These are phyloP conservation scores for Clarias macrocephalus DNA, from an alignment of 2,113 vertebrate species.

Conservation along the genomic window DNA sequence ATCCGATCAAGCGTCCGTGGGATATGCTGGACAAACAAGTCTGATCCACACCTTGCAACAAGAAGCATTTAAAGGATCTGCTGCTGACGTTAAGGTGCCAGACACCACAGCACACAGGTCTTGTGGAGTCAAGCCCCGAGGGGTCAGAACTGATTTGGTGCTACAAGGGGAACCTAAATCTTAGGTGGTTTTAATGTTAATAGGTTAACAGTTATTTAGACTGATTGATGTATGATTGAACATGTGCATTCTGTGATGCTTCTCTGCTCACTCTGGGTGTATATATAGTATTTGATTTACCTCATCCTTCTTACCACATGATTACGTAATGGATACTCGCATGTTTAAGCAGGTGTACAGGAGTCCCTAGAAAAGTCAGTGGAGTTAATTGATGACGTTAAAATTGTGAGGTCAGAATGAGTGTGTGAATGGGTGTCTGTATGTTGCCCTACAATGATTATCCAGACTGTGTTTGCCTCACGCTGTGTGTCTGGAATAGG, in stretches of 20 bases:
- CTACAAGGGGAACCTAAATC: no score
- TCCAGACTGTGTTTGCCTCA: neutral
- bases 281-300: neutral
- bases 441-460: neutral
- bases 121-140: no score
- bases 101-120: no score
- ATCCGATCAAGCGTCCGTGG: no score
- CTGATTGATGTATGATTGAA: neutral
- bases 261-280: neutral
- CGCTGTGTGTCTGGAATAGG: neutral
- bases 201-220: no score
- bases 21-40: no score
- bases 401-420: neutral
- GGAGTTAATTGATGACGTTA: neutral
- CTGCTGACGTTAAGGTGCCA: no score
- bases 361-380: neutral
- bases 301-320: neutral
- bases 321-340: neutral
- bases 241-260: neutral
- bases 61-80: no score
- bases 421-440: neutral
- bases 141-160: no score
- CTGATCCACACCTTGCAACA: no score
- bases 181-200: no score
- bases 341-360: neutral